Conservation (phyloP, 2,888 invertebrate species). For the Eupithecia dodoneata region DNA sequence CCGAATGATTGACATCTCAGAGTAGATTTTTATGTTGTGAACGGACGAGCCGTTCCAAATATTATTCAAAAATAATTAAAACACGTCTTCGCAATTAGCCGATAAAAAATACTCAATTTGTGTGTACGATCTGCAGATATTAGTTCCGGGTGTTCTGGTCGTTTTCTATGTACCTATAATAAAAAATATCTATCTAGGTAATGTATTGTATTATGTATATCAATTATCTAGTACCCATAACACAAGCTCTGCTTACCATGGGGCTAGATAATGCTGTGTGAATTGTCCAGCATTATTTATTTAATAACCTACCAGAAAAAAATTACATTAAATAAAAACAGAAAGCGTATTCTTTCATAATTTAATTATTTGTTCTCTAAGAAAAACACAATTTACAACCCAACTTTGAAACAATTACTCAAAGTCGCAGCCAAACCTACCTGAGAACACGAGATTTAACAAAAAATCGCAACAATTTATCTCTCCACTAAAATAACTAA, state of each 20-base stretch:
- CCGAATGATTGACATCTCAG: neutral
- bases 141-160: too few species aligned
- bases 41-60: too few species aligned
- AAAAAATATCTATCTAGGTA: too few species aligned
- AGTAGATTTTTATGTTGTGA: neutral
- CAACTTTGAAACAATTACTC: neutral
- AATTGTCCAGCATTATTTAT: too few species aligned
- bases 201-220: too few species aligned
- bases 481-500: constrained; percentile 11
- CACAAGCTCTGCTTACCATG: too few species aligned
- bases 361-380: neutral
- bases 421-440: neutral
- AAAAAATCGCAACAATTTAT: constrained; percentile 25
- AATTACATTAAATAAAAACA: neutral
- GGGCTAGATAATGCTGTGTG: too few species aligned
- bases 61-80: neutral
- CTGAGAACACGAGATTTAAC: neutral
- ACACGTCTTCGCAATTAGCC: neutral
- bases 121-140: too few species aligned
- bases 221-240: too few species aligned
- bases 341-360: neutral
- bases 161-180: too few species aligned
- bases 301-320: neutral
- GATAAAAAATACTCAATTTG: neutral
- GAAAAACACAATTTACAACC: neutral